Evolutionary conservation across 1,140 invertebrate species (phyloP), one percentile per base, ranked within the genome.

Genomic region (Drosophila kepulauana): DNA sequence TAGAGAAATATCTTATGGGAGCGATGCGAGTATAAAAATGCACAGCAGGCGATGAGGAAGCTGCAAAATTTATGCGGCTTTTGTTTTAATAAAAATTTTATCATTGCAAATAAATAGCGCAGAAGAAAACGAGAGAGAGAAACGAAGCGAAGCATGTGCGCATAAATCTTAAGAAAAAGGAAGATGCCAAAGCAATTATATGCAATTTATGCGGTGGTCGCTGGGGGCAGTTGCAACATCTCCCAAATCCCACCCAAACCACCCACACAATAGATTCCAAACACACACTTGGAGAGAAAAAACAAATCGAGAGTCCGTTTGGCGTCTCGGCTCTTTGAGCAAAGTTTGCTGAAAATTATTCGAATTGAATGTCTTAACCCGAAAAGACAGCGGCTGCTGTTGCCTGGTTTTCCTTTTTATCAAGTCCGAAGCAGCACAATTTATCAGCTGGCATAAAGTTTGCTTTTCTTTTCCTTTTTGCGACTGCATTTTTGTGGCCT

Each of bases 11-110:
- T 20, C 41, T 56, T 54, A 74, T 59, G 43, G 28, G 15, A 16
- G 16, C 41, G 8, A 33, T 25, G 20, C 20, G 58, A 66, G 54
- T 64, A 73, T 38, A 68, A 52, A 70, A 62, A 25, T 79, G 52
- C 76, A 79, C 69, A 82, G 75, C 71, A 61, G 82, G 82, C 28
- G 66, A 28, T 7, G 16, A 63, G 28, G 73, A 35, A 73, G 10
- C 61, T 48, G 63, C 28, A 66, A 69, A 88, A 87, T 87, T 84
- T 84, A 84, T 87, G 84, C 84, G 72, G 84, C 85, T 88, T 88
- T 87, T 87, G 84, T 87, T 88, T 87, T 87, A 87, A 87, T 87
- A 87, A 87, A 84, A 87, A 68, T 88, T 88, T 87, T 87, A 87
- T 87, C 84, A 87, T 87, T 88, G 86, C 84, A 64, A 63, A 79